Evolutionary conservation across 2,113 vertebrate species (phyloP).

Genomic region (Pyrgilauda ruficollis): DNA sequence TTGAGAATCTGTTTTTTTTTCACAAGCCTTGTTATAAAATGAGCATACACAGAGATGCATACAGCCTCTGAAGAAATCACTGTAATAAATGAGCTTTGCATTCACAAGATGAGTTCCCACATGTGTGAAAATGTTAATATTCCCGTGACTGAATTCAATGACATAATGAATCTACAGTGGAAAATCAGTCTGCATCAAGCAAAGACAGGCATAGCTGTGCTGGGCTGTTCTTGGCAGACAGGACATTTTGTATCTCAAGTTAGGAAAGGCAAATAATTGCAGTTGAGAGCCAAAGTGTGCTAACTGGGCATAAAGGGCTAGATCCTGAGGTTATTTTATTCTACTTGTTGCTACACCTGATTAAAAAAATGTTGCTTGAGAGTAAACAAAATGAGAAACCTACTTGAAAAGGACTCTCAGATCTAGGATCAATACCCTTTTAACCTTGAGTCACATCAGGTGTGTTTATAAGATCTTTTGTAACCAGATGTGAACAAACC

Average conservation of each 20-base stretch:
- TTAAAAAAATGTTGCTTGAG: slow-evolving; percentile 7
- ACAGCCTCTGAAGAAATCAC: slow-evolving; percentile 33
- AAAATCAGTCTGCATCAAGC: slow-evolving; percentile 63
- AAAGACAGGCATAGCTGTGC: slow-evolving; percentile 54
- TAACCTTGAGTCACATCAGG: slow-evolving; percentile 11
- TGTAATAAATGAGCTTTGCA: slow-evolving; percentile 58
- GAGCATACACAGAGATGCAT: neutral
- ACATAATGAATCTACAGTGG: slow-evolving; percentile 59
- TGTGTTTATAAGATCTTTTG: neutral
- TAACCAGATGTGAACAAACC: neutral
- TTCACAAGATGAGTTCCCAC: slow-evolving; percentile 53
- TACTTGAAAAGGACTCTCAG: neutral
- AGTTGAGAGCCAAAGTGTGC: neutral
- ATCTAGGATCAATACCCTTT: neutral
- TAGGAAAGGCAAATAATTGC: slow-evolving; percentile 20
- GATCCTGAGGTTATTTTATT: neutral
- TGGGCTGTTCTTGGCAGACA: slow-evolving; percentile 43
- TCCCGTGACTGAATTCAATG: slow-evolving; percentile 62
- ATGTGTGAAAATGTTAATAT: slow-evolving; percentile 60
- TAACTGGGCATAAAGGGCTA: neutral
- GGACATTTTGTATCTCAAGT: neutral
- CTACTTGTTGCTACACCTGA: neutral
- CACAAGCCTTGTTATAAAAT: neutral
- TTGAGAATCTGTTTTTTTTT: neutral
- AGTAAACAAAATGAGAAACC: slow-evolving; percentile 38